These are phyloP conservation scores for Lycaena phlaeas DNA, from an alignment of 2,888 invertebrate species.

Conservation along the genomic window DNA sequence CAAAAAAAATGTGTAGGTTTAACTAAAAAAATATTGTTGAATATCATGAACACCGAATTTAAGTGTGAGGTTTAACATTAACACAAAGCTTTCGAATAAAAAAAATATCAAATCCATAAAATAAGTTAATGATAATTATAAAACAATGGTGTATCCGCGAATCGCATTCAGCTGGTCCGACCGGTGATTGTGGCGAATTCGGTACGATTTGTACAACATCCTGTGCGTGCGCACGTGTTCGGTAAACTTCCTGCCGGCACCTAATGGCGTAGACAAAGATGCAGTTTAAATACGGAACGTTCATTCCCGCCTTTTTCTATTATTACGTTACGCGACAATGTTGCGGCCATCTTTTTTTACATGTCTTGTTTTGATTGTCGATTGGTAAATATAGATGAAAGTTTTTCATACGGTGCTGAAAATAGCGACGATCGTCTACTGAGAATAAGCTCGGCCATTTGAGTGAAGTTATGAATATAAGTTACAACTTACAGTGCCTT, in stretches of 20 bases:
- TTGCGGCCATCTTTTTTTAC: not conserved
- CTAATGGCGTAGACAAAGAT: conserved; percentile 12
- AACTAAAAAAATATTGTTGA: too few relatives aligned
- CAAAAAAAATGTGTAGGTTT: too few relatives aligned
- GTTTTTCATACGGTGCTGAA: too few relatives aligned
- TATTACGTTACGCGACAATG: not conserved
- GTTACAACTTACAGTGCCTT: too few relatives aligned
- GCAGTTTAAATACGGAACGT: conserved; percentile 9
- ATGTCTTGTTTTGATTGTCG: not conserved
- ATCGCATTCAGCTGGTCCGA: conserved; percentile 12
- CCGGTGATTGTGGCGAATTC: conserved; percentile 25
- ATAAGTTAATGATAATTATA: too few relatives aligned
- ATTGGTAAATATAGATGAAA: not conserved
- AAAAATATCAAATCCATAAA: too few relatives aligned
- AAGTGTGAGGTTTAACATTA: too few relatives aligned
- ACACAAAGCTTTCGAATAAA: too few relatives aligned
- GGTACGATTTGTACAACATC: conserved; percentile 62
- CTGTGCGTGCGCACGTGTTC: conserved; percentile 65
- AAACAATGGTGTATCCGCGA: conserved; percentile 3
- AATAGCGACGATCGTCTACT: too few relatives aligned
- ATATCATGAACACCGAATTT: too few relatives aligned
- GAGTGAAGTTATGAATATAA: too few relatives aligned
- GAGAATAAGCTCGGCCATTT: too few relatives aligned
- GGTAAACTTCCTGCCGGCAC: conserved; percentile 52
- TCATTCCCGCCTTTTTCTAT: conserved; percentile 6